Evolutionary conservation across 1,140 invertebrate species (phyloP), one percentile per base, ranked within the genome.

Genomic region (Drosophila cardini): DNA sequence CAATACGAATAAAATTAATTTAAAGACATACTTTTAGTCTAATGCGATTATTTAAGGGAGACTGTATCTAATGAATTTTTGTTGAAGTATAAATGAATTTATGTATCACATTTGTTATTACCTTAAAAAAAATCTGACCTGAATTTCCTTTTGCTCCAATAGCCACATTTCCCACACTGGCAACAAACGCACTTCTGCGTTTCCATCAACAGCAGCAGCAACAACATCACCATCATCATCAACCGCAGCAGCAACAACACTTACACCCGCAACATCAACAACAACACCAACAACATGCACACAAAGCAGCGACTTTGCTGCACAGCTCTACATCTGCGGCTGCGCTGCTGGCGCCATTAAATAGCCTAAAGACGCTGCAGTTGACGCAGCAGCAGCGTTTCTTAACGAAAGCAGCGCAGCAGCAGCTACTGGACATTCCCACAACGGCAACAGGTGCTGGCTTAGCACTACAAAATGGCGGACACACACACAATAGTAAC

Each of bases 201-300:
- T 86, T 91, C 45, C 89, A 91, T 75, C 89, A 90, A 21, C 81
- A 90, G 40, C 84, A 89, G n/a, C 65, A 81, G 9, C 80, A 84
- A 10, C 78, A 77, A 1, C 74, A 77, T 1, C 73, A 70, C 1
- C 72, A 64, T 0, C 76, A 78, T 7, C 78, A 78, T n/a, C n/a
- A 0, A 0, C 81, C 73, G 8, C 75, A 74, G 1, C 74, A 77
- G 1, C 74, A 71, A 0, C 72, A 62, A 1, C 77, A 79, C 4
- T 77, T 75, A 0, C 78, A 77, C 0, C 78, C 82, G 0, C 80
- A 83, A 6, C 67, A 67, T 0, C 45, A 53, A 1, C 67, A 62
- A 4, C 57, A 42, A 2, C 78, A 78, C n/a, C 80, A 74, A 9
- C 45, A 75, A 16, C 75, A 76, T 13, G 32, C 60, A 16, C 65